A percentile compares a stretch with the other conserved stretches of the same genome.
Conservation (phyloP, 2,113 vertebrate species). For the Ageneiosus marmoratus region DNA sequence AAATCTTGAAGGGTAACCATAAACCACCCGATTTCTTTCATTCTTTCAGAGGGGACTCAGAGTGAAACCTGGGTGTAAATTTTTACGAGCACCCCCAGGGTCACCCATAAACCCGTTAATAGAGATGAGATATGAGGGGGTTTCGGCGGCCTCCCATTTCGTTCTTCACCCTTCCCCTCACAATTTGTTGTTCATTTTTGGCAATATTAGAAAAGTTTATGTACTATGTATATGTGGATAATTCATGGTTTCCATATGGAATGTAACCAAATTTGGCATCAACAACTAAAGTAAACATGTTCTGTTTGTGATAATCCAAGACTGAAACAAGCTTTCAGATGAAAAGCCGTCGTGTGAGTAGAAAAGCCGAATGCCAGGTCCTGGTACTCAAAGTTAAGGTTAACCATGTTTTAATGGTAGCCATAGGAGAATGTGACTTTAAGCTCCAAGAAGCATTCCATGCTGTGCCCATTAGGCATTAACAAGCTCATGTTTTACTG, state of each 20-base stretch:
- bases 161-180: slow-evolving; percentile 57
- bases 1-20: slow-evolving; percentile 82
- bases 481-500: slow-evolving; percentile 39
- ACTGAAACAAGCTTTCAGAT: neutral
- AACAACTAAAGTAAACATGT: slow-evolving; percentile 8
- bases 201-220: slow-evolving; percentile 68
- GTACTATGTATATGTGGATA: neutral
- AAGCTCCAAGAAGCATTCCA: slow-evolving; percentile 27
- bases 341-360: slow-evolving; percentile 1
- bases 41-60: slow-evolving; percentile 77
- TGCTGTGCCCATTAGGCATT: slow-evolving; percentile 37
- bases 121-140: slow-evolving; percentile 82
- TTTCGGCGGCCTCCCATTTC: slow-evolving; percentile 78
- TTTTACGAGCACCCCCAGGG: slow-evolving; percentile 82
- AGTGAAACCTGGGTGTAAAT: slow-evolving; percentile 79
- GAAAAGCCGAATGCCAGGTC: neutral
- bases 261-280: slow-evolving; percentile 18
- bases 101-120: slow-evolving; percentile 83
- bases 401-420: slow-evolving; percentile 64
- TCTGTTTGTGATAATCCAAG: neutral
- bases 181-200: slow-evolving; percentile 58
- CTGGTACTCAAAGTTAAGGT: slow-evolving; percentile 56
- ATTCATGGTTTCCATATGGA: neutral
- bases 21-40: slow-evolving; percentile 82
- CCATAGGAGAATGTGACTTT: slow-evolving; percentile 45